Evolutionary conservation across 2,888 invertebrate species (phyloP).

Genomic region (Drosophila rubida): DNA sequence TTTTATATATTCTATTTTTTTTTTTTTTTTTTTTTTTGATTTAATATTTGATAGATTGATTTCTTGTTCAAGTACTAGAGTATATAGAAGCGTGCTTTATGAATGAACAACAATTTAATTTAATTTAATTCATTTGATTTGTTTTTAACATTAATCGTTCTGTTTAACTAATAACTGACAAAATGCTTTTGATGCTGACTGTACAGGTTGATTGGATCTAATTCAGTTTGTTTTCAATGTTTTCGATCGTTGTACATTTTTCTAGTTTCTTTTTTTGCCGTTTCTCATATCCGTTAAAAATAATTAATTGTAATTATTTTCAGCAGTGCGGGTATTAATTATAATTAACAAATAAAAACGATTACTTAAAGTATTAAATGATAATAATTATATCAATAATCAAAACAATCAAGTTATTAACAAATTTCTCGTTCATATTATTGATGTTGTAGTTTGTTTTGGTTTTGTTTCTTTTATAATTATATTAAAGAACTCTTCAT

Average conservation of each 20-base stretch:
- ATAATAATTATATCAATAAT: slow-evolving; percentile 67
- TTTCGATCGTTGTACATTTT: slow-evolving; percentile 54
- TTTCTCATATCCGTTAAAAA: slow-evolving; percentile 44
- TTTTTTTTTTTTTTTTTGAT: slow-evolving; percentile 23
- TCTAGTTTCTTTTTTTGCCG: slow-evolving; percentile 40
- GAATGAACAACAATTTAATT: slow-evolving; percentile 67
- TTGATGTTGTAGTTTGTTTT: slow-evolving; percentile 33
- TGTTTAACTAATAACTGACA: slow-evolving; percentile 84
- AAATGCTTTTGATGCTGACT: slow-evolving; percentile 86
- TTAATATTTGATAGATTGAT: slow-evolving; percentile 51
- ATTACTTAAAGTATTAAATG: slow-evolving; percentile 73
- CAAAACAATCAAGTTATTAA: slow-evolving; percentile 69
- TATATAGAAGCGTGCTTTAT: slow-evolving; percentile 74
- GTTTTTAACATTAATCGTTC: slow-evolving; percentile 47
- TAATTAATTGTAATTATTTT: slow-evolving; percentile 44
- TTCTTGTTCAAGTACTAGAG: slow-evolving; percentile 59
- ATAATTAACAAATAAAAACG: slow-evolving; percentile 75
- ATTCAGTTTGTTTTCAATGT: slow-evolving; percentile 50
- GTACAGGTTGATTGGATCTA: slow-evolving; percentile 66
- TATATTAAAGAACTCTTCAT: slow-evolving; percentile 41
- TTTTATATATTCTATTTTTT: slow-evolving; percentile 16
- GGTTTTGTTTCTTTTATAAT: slow-evolving; percentile 39
- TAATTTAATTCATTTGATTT: slow-evolving; percentile 36
- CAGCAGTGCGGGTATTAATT: slow-evolving; percentile 53
- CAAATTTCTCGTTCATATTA: slow-evolving; percentile 58